Evolutionary conservation across 1,140 invertebrate genomes (phyloP).

Genomic region (Drosophila subobscura): DNA sequence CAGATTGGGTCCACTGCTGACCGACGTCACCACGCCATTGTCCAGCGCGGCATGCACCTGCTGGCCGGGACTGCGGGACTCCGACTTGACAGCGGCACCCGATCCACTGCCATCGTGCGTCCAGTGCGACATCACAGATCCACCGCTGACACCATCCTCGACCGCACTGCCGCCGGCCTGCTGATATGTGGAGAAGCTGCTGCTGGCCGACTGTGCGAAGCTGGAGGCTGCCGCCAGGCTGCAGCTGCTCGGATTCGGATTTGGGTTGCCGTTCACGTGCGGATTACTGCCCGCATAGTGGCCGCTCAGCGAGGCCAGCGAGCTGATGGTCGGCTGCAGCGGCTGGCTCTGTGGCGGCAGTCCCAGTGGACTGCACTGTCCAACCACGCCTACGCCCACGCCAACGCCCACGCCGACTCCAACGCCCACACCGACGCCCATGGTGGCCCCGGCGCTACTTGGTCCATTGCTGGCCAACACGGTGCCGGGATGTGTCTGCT

Average conservation of each 20-base stretch:
- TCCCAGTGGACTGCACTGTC: slow-evolving; percentile 70
- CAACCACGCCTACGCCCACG: slow-evolving; percentile 51
- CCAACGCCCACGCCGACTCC: slow-evolving; percentile 25
- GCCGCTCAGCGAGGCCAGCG: slow-evolving; percentile 61
- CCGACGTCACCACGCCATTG: slow-evolving; percentile 36
- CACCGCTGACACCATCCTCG: slow-evolving; percentile 56
- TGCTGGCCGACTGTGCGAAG: slow-evolving; percentile 71
- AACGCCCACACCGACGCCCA: slow-evolving; percentile 64
- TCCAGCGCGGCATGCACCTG: slow-evolving; percentile 45
- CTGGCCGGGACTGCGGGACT: slow-evolving; percentile 76
- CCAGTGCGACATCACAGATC: slow-evolving; percentile 54
- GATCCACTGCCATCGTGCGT: slow-evolving; percentile 38
- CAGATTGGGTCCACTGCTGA: slow-evolving; percentile 33
- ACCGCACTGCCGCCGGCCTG: slow-evolving; percentile 47
- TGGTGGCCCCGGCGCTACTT: slow-evolving; percentile 70
- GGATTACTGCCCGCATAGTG: slow-evolving; percentile 49
- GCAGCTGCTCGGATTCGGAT: slow-evolving; percentile 62
- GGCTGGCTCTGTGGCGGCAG: slow-evolving; percentile 78
- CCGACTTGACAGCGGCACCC: slow-evolving; percentile 74
- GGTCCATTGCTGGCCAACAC: slow-evolving; percentile 79
- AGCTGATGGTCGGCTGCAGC: slow-evolving; percentile 73
- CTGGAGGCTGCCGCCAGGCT: slow-evolving; percentile 56
- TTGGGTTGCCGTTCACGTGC: slow-evolving; percentile 31
- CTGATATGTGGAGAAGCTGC: slow-evolving; percentile 83
- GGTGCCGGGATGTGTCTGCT: slow-evolving; percentile 61